Base-by-base conservation (phyloP, 2,888 invertebrate genomes). In the Ochropleura plecta region DNA sequence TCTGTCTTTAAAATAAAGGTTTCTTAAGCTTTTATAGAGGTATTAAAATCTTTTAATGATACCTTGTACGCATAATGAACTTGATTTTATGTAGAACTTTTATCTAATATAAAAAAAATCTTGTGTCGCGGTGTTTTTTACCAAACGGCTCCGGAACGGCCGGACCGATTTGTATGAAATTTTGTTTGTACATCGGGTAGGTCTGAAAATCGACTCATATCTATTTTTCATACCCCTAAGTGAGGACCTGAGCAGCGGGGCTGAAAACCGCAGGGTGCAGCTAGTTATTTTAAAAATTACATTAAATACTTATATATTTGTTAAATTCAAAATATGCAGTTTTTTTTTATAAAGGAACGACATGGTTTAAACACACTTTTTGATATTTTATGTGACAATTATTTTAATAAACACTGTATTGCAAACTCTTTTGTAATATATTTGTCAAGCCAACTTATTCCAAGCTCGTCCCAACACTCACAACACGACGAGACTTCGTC, bases 11-110 rank as follows among this genome's bases (percentile, higher is more conserved):
- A 71, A 73, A 60, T 85, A 68, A 69, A 69, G 67, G 14, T 60
- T 74, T 49, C 5, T 55, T 55, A 70, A 44, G 48, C 55, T 70
- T 84, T 77, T 83, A 81, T 75, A 59, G 48, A 44, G 30, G 49
- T 63, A 76, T 74, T 18, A 76, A 81, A 82, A 14, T 46, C 5
- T 79, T 73, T 79, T 78, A 78, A 75, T 76, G 49, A 46, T 79
- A 75, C 10, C 14, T 76, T 63, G 30, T 74, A 68, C 20, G 62
- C 30, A 66, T 70, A 75, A 62, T 79, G 14, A 55, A 48, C 46
- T 49, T 59, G n/a, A 72, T 59, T 63, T 78, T 65, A 53, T 55
- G 59, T 76, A 16, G 49, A 57, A 40, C 48, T 64, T 76, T 18
- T 1, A 8, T n/a, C 7, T 30, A 30, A 30, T 3, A 30, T 30